Evolutionary conservation across 2,113 vertebrate genomes (phyloP).

Genomic region (Lepisosteus oculatus): DNA sequence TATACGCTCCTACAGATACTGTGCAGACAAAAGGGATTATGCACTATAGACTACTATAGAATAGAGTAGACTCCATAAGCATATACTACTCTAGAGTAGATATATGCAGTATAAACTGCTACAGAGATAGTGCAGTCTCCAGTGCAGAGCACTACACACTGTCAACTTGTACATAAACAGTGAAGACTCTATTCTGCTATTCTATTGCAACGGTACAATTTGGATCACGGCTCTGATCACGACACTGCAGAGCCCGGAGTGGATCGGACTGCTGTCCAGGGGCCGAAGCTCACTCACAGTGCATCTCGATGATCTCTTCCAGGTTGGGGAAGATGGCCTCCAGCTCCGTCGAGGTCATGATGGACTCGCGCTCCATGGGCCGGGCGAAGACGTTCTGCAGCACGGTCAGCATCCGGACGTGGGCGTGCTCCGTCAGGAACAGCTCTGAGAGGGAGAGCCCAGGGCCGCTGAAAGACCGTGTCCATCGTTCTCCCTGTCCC

Average conservation of each 20-base stretch:
- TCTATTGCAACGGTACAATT: no score
- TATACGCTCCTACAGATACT: no score
- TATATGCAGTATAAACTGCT: no score
- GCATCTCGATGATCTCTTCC: conserved; percentile 83
- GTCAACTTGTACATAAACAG: no score
- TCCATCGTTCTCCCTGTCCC: not conserved
- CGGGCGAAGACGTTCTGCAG: conserved; percentile 79
- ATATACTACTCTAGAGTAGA: no score
- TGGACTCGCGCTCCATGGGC: conserved; percentile 65
- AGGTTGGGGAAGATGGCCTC: conserved; percentile 79
- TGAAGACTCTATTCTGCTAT: no score
- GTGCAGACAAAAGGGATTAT: no score
- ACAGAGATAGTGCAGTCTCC: no score
- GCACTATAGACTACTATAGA: no score
- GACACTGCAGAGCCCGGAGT: not conserved
- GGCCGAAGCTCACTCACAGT: conserved; percentile 66
- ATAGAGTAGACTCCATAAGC: no score
- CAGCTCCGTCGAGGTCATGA: conserved; percentile 61
- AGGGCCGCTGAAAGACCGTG: not conserved
- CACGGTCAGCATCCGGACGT: conserved; percentile 83
- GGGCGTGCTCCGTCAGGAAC: conserved; percentile 81
- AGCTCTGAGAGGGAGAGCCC: conserved; percentile 60
- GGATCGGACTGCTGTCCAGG: not conserved
- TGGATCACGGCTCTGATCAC: no score
- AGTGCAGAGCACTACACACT: no score